These are phyloP conservation scores for Reinhardtius hippoglossoides DNA, from an alignment of 2,113 vertebrate genomes.

Conservation along the genomic window DNA sequence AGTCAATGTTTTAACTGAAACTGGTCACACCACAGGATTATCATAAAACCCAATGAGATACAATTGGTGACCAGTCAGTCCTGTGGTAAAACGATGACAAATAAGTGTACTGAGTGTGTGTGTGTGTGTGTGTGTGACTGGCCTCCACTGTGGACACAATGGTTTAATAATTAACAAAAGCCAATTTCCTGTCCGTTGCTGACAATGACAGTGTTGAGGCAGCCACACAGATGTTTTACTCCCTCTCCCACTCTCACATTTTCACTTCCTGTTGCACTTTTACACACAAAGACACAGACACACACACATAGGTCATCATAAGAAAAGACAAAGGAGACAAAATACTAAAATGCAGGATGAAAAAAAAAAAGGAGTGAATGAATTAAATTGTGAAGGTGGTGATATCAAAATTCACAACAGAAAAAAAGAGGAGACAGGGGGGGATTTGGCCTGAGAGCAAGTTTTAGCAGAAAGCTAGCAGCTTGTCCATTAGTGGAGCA, in stretches of 20 bases:
- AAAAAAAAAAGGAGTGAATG: background rate
- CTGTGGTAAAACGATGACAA: slow-evolving; percentile 4
- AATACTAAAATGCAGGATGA: background rate
- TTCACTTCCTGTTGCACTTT: background rate
- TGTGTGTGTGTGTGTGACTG: background rate
- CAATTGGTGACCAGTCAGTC: background rate
- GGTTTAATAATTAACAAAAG: slow-evolving; percentile 53
- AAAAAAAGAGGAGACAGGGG: no score
- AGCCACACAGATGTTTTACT: background rate
- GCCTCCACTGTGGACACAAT: background rate
- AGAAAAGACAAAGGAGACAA: no score
- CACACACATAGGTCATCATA: no score
- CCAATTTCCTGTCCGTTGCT: slow-evolving; percentile 10
- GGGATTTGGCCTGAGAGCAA: no score
- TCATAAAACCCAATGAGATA: background rate
- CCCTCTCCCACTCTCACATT: background rate
- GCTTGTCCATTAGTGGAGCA: slow-evolving; percentile 34
- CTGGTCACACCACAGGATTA: background rate
- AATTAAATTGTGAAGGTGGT: no score
- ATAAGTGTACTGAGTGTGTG: background rate
- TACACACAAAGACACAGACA: background rate
- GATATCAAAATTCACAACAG: no score
- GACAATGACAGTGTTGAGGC: background rate
- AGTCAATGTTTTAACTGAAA: background rate
- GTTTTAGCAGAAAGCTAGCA: background rate